phyloP scores from a whole-genome alignment of 53 echinoderm and acorn worm genomes.

The Arbacia lixula region DNA sequence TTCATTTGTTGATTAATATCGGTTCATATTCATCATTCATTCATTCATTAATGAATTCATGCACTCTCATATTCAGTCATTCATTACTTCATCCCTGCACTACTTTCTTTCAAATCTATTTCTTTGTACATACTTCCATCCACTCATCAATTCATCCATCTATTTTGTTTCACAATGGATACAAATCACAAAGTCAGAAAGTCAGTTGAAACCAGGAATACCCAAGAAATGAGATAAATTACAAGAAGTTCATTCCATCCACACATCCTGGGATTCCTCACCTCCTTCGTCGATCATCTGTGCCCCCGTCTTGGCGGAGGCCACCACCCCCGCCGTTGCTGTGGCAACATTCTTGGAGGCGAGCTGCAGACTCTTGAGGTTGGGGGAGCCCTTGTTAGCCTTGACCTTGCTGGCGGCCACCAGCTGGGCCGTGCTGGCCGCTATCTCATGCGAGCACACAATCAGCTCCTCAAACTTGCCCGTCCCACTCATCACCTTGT shows the following conservation, averaged over 20 bases:
- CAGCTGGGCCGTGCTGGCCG: slow-evolving; percentile 93
- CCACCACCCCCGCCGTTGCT: slow-evolving; percentile 87
- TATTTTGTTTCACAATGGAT: too few species aligned
- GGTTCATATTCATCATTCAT: too few species aligned
- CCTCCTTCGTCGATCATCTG: slow-evolving; percentile 92
- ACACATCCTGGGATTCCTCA: slow-evolving; percentile 26
- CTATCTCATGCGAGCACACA: slow-evolving; percentile 95
- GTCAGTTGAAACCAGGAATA: too few species aligned
- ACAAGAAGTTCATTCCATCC: neutral
- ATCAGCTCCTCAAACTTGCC: slow-evolving; percentile 95
- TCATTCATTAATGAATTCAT: too few species aligned
- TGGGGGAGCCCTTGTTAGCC: slow-evolving; percentile 76
- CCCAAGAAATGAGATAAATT: too few species aligned
- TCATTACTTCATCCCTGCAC: too few species aligned
- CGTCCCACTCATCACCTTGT: slow-evolving; percentile 83
- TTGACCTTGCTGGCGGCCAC: slow-evolving; percentile 93
- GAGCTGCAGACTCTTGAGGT: slow-evolving; percentile 71
- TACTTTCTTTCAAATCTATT: too few species aligned
- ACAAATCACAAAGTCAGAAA: too few species aligned
- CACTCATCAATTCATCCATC: too few species aligned
- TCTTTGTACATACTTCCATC: too few species aligned
- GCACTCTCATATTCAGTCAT: too few species aligned
- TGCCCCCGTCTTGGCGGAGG: slow-evolving; percentile 94
- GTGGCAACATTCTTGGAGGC: slow-evolving; percentile 84
- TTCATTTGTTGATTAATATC: too few species aligned